Evolutionary conservation across 2,888 invertebrate genomes (phyloP).

Genomic region (Harpalus rufipes): DNA sequence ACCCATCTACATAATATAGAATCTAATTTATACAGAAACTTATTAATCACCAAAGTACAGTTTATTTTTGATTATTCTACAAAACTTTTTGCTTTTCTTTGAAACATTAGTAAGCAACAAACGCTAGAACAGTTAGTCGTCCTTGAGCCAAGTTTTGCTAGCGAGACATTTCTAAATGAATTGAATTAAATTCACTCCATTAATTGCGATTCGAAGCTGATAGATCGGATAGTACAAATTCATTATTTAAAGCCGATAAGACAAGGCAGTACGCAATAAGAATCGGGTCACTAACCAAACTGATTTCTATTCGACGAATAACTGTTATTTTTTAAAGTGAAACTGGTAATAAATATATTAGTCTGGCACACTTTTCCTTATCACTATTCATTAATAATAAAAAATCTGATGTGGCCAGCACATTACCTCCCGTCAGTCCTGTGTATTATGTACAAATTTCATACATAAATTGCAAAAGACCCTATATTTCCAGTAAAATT

Average conservation of each 20-base stretch:
- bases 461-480: too few relatives aligned
- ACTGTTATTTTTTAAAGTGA: not conserved
- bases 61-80: too few relatives aligned
- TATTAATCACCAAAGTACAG: too few relatives aligned
- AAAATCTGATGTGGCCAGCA: too few relatives aligned
- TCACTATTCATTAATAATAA: too few relatives aligned
- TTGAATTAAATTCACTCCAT: not conserved
- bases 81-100: too few relatives aligned
- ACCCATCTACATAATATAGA: too few relatives aligned
- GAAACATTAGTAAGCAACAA: not conserved
- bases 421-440: too few relatives aligned
- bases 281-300: not conserved
- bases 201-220: not conserved
- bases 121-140: not conserved
- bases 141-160: not conserved
- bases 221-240: not conserved
- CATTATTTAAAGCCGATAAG: not conserved
- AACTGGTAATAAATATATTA: not conserved
- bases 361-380: not conserved
- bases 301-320: not conserved
- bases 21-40: too few relatives aligned
- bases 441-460: too few relatives aligned
- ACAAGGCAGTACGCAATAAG: not conserved
- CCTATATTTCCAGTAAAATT: too few relatives aligned
- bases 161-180: not conserved